Base-by-base conservation (phyloP, 1,140 invertebrate species). In the Philaenus spumarius region DNA sequence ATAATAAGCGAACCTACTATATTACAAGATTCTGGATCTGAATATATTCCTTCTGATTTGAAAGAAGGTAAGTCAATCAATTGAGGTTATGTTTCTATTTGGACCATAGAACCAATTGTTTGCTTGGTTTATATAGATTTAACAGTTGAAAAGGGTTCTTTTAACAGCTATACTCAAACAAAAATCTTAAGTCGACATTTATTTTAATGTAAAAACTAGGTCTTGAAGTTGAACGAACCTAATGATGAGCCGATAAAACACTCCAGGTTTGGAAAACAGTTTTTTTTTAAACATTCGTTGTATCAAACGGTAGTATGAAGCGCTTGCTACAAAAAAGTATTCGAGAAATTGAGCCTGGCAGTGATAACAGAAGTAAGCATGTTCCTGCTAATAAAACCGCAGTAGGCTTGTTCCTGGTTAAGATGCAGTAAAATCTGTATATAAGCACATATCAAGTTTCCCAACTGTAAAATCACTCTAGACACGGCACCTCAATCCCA, bases 401-500 rank as follows among this genome's bases (percentile, higher is more conserved):
- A n/a, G n/a, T n/a, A n/a, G n/a, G n/a, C n/a, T n/a, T n/a, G n/a
- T n/a, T n/a, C n/a, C n/a, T n/a, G n/a, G 19, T 30, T 22, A 51
- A 26, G 48, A 34, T 2, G 26, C 23, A 51, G 6, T 51, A 34
- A 26, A 51, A 51, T 2, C 34, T n/a, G 46, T 62, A 46, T 22
- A 55, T 56, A 51, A 62, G 26, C 61, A 62, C 40, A 55, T 55
- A 17, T n/a, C 45, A 35, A 55, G 9, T 43, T 58, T 63, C 56
- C 62, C 55, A 48, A 45, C 20, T 39, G 43, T 47, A 37, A 50
- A 3, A 58, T 58, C 50, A 47, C 59, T 61, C 52, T 61, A 61
- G 30, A 67, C 73, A 1, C 69, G 70, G 60, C 69, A 71, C 48
- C 72, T 68, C 62, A 74, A 72, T 47, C 70, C 67, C 50, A 75